phyloP scores from a whole-genome alignment of 35 echinoderm and acorn worm species.

The Holothuria glaberrima region DNA sequence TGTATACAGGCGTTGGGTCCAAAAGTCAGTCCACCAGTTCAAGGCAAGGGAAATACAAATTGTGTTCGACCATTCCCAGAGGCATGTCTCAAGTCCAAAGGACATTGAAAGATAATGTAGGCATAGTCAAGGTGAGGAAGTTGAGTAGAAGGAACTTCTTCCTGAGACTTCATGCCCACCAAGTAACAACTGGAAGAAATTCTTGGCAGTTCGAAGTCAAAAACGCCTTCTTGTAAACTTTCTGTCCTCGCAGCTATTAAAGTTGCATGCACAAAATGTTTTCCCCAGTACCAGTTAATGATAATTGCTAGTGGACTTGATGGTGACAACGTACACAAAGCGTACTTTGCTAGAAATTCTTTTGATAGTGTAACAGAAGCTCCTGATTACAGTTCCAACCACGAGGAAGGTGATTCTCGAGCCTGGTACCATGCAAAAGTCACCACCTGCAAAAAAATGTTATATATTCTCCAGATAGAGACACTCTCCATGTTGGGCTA shows the following conservation, averaged over 20 bases:
- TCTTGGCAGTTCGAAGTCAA: background rate
- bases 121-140: background rate
- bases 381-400: conserved; percentile 33
- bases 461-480: conserved; percentile 57
- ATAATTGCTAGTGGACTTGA: conserved; percentile 57
- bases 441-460: conserved; percentile 13
- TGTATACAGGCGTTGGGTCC: conserved; percentile 61
- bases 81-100: conserved; percentile 57
- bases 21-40: conserved; percentile 3
- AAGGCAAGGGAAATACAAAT: conserved; percentile 42
- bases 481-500: conserved; percentile 48
- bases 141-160: background rate
- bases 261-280: background rate
- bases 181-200: conserved; percentile 33
- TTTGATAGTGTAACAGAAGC: background rate
- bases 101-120: conserved; percentile 34
- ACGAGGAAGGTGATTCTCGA: conserved; percentile 57
- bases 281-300: background rate
- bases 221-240: conserved; percentile 54
- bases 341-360: background rate
- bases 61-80: conserved; percentile 53
- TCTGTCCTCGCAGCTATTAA: conserved; percentile 31
- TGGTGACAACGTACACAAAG: conserved; percentile 45
- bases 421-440: conserved; percentile 52
- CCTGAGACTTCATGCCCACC: background rate